Percentiles rank a stretch among this genome's conserved stretches.
Conservation (phyloP, 2,888 invertebrate genomes). For the Gisinianus flammeolus region DNA sequence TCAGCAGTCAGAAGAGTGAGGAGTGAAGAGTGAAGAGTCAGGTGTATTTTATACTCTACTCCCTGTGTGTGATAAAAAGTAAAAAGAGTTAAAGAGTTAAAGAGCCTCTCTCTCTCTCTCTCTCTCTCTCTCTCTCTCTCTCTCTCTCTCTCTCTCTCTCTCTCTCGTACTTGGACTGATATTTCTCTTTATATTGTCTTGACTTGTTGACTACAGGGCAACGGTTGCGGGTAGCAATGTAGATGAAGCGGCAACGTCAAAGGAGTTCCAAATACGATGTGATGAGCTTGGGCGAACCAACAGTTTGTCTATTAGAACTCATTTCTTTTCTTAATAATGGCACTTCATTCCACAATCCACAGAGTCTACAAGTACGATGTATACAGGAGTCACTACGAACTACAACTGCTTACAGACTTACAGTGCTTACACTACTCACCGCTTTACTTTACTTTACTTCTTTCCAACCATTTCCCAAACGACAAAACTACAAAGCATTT, state of each 20-base stretch:
- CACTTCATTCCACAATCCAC: conserved; percentile 7
- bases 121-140: background rate
- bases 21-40: background rate
- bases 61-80: background rate
- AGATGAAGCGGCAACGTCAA: conserved; percentile 15
- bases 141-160: no score
- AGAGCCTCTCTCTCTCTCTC: conserved; percentile 1
- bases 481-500: no score
- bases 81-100: conserved; percentile 6
- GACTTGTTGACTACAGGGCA: background rate
- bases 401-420: no score
- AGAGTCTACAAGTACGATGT: no score
- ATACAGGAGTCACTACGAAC: no score
- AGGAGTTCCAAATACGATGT: conserved; percentile 20
- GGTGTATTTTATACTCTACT: background rate
- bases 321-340: conserved; percentile 13
- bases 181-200: background rate
- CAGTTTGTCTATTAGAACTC: conserved; percentile 16
- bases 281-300: conserved; percentile 16
- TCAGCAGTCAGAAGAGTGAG: background rate
- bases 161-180: background rate
- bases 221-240: background rate
- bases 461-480: no score
- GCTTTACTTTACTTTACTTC: no score
- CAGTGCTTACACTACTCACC: no score